A percentile compares a stretch with the other conserved stretches of the same genome.
Evolutionary conservation across 2,797 vertebrate genomes (phyloP).

Genomic region (Sardinella longiceps): DNA sequence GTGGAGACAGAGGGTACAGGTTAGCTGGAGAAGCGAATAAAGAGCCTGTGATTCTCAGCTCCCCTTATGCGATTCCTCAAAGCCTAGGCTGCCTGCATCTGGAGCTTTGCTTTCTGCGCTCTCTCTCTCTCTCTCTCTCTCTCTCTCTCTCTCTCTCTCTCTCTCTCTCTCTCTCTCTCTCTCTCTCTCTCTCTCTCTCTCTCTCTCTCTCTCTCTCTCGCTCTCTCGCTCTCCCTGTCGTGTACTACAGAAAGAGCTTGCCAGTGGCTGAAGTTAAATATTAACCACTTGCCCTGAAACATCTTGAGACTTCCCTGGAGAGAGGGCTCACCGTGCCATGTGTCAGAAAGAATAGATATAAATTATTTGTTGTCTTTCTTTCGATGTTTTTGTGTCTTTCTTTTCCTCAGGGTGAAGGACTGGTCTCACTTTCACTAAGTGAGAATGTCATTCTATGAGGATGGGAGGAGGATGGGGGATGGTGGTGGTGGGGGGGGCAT

Average conservation of each 20-base stretch:
- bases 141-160: slow-evolving; percentile 43
- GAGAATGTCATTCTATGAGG: slow-evolving; percentile 26
- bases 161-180: slow-evolving; percentile 62
- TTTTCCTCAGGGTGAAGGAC: neutral
- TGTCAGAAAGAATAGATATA: slow-evolving; percentile 49
- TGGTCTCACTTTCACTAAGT: neutral
- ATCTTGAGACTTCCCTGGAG: slow-evolving; percentile 42
- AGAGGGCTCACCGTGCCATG: slow-evolving; percentile 29
- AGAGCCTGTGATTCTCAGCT: neutral
- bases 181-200: slow-evolving; percentile 52
- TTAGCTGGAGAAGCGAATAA: neutral
- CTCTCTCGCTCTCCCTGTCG: slow-evolving; percentile 62
- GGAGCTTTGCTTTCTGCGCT: slow-evolving; percentile 41
- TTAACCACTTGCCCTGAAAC: slow-evolving; percentile 68
- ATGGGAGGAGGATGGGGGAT: slow-evolving; percentile 44
- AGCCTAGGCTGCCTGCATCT: neutral
- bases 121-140: slow-evolving; percentile 52
- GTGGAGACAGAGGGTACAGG: neutral
- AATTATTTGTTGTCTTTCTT: slow-evolving; percentile 63
- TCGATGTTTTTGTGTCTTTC: slow-evolving; percentile 37
- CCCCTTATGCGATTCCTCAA: neutral
- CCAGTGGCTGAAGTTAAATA: slow-evolving; percentile 73
- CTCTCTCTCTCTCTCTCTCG: slow-evolving; percentile 43
- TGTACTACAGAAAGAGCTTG: slow-evolving; percentile 73
- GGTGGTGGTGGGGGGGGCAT: neutral